Evolutionary conservation across 2,113 vertebrate genomes (phyloP), one percentile per base, ranked within the genome.

Genomic region (Genyomyrus donnyi): DNA sequence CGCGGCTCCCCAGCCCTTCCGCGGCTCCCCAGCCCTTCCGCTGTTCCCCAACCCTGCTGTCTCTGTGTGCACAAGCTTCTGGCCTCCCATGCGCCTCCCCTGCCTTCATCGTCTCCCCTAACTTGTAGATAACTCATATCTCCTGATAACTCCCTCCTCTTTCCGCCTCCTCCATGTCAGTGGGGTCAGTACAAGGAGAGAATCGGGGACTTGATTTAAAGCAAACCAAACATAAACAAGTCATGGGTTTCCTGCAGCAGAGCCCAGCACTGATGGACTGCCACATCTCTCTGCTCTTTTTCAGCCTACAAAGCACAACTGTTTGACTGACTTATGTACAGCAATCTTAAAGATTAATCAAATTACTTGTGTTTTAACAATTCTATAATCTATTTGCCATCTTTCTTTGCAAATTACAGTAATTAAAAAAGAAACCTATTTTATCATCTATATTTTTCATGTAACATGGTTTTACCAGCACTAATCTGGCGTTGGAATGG

Each of bases 101-200:
- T 58, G 46, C 50, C 90, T 31, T 46, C 80, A 27, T n/a, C 87
- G 89, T 83, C 24, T 17, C 52, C 53, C 89, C 89, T 58, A 89
- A 58, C 52, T 48, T 39, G 70, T 50, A 56, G 80, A 56, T 49
- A 85, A 19, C 42, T 21, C 77, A 52, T 50, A 35, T 42, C 62
- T 90, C 90, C 88, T 27, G 42, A 21, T 90, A 27, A 88, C 91
- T 89, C 83, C 90, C 70, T 77, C 88, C 9, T 91, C 48, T 94
- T 93, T 92, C 93, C 91, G n/a, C 92, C 90, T 89, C 84, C 87
- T 91, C 93, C 92, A 94, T 94, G 94, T 92, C 88, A 45, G 50
- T 88, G 48, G 53, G 46, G 39, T 35, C 52, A 88, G 53, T 45
- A 21, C 31, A 53, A 87, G 85, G 31, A n/a, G 53, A 88, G 56